phyloP scores from a whole-genome alignment of 1,140 invertebrate species.

The Dolichoris vasculosae region DNA sequence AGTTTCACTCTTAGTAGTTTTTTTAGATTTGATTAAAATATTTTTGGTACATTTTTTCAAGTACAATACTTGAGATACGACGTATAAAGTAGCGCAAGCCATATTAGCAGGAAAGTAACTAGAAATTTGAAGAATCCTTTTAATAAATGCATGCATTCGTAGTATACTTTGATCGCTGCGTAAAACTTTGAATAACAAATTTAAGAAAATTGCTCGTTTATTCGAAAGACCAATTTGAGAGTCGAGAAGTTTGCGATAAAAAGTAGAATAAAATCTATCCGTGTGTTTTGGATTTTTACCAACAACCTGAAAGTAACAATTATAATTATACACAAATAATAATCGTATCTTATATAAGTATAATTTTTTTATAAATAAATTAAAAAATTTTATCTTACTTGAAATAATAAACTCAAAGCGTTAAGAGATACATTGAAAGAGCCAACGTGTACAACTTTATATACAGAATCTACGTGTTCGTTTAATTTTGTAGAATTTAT shows the following conservation, averaged over 20 bases:
- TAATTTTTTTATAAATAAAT: not conserved
- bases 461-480: slow-evolving; percentile 88
- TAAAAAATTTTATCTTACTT: slow-evolving; percentile 76
- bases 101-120: slow-evolving; percentile 72
- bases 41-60: slow-evolving; percentile 56
- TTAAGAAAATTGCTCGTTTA: slow-evolving; percentile 89
- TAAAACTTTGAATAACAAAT: slow-evolving; percentile 90
- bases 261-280: slow-evolving; percentile 88
- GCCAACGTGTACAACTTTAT: slow-evolving; percentile 90
- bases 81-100: slow-evolving; percentile 84
- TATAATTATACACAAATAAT: slow-evolving; percentile 12
- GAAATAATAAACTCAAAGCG: slow-evolving; percentile 89
- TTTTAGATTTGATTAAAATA: slow-evolving; percentile 39
- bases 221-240: slow-evolving; percentile 83
- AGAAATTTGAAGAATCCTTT: slow-evolving; percentile 89
- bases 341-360: not conserved
- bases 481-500: slow-evolving; percentile 76
- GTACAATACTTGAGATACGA: slow-evolving; percentile 83
- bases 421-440: slow-evolving; percentile 90
- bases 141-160: slow-evolving; percentile 89
- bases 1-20: slow-evolving; percentile 52
- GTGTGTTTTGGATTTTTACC: slow-evolving; percentile 61
- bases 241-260: slow-evolving; percentile 92
- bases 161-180: slow-evolving; percentile 83
- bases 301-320: slow-evolving; percentile 66